Evolutionary conservation across 2,888 invertebrate species (phyloP), one percentile per base, ranked within the genome.

Genomic region (Andricus curvator): DNA sequence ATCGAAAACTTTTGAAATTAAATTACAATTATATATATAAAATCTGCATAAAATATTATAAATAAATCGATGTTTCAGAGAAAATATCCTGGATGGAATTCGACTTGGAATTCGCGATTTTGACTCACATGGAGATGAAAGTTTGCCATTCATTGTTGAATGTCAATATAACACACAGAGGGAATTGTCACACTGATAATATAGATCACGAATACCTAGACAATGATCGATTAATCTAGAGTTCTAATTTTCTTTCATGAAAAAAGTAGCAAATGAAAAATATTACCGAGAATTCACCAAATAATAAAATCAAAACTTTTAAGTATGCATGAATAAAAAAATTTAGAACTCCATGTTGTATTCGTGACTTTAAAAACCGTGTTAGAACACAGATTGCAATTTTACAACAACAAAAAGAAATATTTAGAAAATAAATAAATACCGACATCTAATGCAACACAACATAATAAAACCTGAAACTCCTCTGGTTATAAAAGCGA

Each of bases 111-210:
- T 64, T 22, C n/a, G n/a, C n/a, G 41, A 41, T 67, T 44, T 41
- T 62, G 22, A 37, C 56, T 62, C 37, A 76, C 51, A 60, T 60
- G 37, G 44, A 64, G 44, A 77, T 77, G 77, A 77, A 60, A 77
- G 22, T 74, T 83, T 79, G 67, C 81, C 65, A 81, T 78, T 83
- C 79, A 41, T 79, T 81, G 77, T 78, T 81, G 66, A 77, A 44
- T 79, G 67, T 48, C 37, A 67, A 67, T 67, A 22, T 67, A 67
- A 41, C 13, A 67, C 41, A 67, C 37, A 67, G 20, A 67, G 67
- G 29, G 33, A 67, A 67, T 67, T 41, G 41, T 67, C 62, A 62
- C 62, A 62, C 25, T 62, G 62, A 62, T 29, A 62, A 62, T 62
- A 29, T 62, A 1, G 41, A 67, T 37, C 67, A 67, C 67, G 67